Evolutionary conservation across 2,113 vertebrate species (phyloP), one percentile per base, ranked within the genome.

Genomic region (Ameiurus melas): DNA sequence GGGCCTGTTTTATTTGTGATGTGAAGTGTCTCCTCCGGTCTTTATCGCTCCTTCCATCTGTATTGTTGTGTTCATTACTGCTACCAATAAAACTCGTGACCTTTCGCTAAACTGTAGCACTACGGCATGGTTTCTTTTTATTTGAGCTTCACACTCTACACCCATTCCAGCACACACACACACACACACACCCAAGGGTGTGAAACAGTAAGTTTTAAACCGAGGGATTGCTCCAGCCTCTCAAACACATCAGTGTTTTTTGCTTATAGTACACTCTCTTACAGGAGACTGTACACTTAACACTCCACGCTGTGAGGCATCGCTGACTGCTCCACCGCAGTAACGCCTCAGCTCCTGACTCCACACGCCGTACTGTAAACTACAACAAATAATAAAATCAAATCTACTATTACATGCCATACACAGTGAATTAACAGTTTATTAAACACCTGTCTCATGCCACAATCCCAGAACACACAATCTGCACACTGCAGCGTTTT

Each of bases 201-300:
- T 71, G 86, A 87, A 82, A 70, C 86, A 87, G 78, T 81, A 71
- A 55, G 66, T 87, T 82, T 53, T 57, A 82, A 87, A 82, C 7
- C 3, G 64, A 81, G 75, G 19, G 75, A 53, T n/a, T 39, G 73
- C 51, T 51, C 36, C 85, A 86, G 60, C 17, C 62, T 81, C 75
- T 80, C 36, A 47, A 79, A 43, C 75, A 86, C 73, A 84, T 47
- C 57, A 36, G 60, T 47, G 66, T 51, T 51, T 51, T 85, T 78
- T 87, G 62, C 75, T 68, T 77, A 43, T 62, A 43, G 78, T 86
- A n/a, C 36, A 60, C 85, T 86, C 55, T 66, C 17, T 68, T 81
- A 66, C 77, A 86, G 58, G 47, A 10, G 39, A 84, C 82, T 84
- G 82, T 64, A 66, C 60, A 84, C 82, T 84, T 84, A 64, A 64